Base-by-base conservation (phyloP, 2,888 invertebrate genomes). In the Lasioglossum figueresi region DNA sequence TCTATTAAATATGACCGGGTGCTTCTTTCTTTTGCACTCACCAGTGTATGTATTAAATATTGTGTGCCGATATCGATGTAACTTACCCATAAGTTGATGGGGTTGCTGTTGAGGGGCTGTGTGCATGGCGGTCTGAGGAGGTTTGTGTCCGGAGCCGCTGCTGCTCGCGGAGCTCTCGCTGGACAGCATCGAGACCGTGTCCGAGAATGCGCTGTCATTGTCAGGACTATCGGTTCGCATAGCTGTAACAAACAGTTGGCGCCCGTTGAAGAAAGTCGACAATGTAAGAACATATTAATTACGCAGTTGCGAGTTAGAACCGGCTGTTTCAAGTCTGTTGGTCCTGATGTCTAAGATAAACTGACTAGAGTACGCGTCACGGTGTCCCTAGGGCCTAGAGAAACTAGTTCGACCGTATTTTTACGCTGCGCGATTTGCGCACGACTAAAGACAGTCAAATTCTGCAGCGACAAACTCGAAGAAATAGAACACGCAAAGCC, bases 191-290 rank as follows among this genome's bases (percentile, higher is more conserved):
- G 98, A 98, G 83, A 99, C 98, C 87, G 98, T 99, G 95, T 99
- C 99, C 93, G 99, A 99, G 95, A 99, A 99, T 27, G 99, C 99
- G 19, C 99, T 99, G 95, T 99, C 99, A 95, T 99, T 99, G 95
- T 99, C 99, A 0, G 99, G 99, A 79, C 98, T 98, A 93, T 99
- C 99, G 23, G 98, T 98, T 88, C 98, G 96, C 88, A 95, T 92
- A 80, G 94, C 95, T 95, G 82, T 31, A 82, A 78, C 76, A 94
- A 90, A 56, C 92, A 90, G 79, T 80, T 77, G 73, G 82, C 31
- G 80, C 23, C 19, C 34, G 80, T 82, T 70, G 70, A 75, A 72
- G 56, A 75, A 48, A 45, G 48, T 19, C 31, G 19, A 8, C 34
- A 45, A 31, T 19, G 31, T 56, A 52, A 52, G 6, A 43, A 48